A percentile compares a stretch with the other conserved stretches of the same genome.
Evolutionary conservation across 2,888 invertebrate species (phyloP).

Genomic region (Dynastes grantii): DNA sequence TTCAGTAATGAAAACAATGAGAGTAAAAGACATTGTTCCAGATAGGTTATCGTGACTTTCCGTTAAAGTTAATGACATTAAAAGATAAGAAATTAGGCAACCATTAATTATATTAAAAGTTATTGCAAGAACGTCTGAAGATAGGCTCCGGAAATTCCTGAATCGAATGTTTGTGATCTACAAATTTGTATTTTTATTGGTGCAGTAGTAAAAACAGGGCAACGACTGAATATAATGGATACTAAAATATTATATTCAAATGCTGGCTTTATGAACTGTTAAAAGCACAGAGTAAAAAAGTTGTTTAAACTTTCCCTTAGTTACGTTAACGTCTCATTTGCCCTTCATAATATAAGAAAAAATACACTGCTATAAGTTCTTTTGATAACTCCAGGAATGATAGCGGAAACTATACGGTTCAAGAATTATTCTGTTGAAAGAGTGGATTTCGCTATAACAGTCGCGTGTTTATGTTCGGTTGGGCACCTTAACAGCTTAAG

Average conservation of each 20-base stretch:
- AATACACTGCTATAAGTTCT: slow-evolving; percentile 6
- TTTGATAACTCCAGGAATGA: not conserved
- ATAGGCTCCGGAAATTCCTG: not conserved
- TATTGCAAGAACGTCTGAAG: not conserved
- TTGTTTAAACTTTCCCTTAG: not conserved
- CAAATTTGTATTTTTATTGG: slow-evolving; percentile 3
- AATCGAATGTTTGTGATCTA: not conserved
- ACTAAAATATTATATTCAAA: slow-evolving; percentile 15
- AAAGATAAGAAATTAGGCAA: slow-evolving; percentile 3
- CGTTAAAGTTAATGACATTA: slow-evolving; percentile 1
- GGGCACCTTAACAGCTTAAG: slow-evolving; percentile 24
- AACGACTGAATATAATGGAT: slow-evolving; percentile 3
- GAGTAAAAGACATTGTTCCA: slow-evolving; percentile 3
- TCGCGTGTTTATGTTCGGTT: slow-evolving; percentile 30
- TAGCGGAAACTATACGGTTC: slow-evolving; percentile 14
- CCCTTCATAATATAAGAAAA: slow-evolving; percentile 1
- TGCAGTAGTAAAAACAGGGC: slow-evolving; percentile 1
- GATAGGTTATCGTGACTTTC: slow-evolving; percentile 10
- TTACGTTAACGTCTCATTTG: slow-evolving; percentile 13
- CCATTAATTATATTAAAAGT: not conserved
- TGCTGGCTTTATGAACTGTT: slow-evolving; percentile 7
- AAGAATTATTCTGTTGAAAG: slow-evolving; percentile 4
- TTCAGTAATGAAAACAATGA: slow-evolving; percentile 16
- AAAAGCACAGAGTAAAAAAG: not conserved
- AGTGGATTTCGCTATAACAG: slow-evolving; percentile 25